Base-by-base conservation (phyloP, 2,797 vertebrate genomes). In the Thalassophryne amazonica region DNA sequence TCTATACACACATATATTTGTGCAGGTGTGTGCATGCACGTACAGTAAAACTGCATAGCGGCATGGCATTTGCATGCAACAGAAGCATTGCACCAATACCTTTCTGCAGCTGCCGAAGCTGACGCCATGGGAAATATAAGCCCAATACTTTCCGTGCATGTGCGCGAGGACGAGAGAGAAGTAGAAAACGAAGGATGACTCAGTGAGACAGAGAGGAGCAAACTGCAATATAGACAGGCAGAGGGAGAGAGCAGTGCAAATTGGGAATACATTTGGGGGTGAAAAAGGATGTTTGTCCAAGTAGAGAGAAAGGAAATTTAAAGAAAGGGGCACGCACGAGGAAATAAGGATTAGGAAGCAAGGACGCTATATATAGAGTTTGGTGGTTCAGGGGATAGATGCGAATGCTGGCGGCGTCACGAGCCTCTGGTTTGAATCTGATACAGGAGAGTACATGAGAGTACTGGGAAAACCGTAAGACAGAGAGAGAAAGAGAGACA, bases 111-210 rank as follows among this genome's bases (percentile, higher is more conserved):
- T 55, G 66, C 66, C 80, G 77, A 66, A 78, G 84, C 79, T 57
- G 76, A 77, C 73, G 67, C 79, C 82, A 73, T 62, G 80, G 83
- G 81, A 87, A 85, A 84, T 84, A 80, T 76, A 75, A 78, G 66
- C 75, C n/a, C 69, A 74, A 70, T 74, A 69, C 60, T 63, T 54
- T 58, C 18, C 51, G 34, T 43, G 40, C 45, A 9, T 33, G 48
- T 59, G 15, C 9, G 23, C 15, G 32, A 21, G 39, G 7, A 29
- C 21, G 13, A 22, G 51, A 41, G 11, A 24, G 25, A 47, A 41
- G 25, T 0, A 13, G 36, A 57, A 65, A 58, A 16, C 45, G 49
- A 67, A 49, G 3, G 18, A 45, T 54, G 75, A 71, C 57, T 70
- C 67, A 73, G 64, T 66, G 55, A 53, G 61, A 71, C 21, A 31